Base-by-base conservation (phyloP, 2,797 vertebrate species). In the Echeneis naucrates region DNA sequence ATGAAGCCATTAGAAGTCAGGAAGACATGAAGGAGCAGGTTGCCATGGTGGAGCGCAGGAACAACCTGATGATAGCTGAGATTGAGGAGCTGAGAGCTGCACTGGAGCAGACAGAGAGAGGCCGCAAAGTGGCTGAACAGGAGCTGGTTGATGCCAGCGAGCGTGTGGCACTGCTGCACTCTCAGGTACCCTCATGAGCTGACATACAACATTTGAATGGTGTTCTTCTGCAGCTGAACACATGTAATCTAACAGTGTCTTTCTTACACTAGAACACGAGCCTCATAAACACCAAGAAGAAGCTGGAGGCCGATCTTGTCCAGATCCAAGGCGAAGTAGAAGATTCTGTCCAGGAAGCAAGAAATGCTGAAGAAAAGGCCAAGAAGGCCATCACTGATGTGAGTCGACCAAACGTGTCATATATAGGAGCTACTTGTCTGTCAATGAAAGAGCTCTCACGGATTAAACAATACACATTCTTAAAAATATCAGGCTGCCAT, bases 321-420 rank as follows among this genome's bases (percentile, higher is more conserved):
- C 95, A 96, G 56, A 80, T 95, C 74, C 96, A 97, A 82, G 93
- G 85, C 11, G 96, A 97, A 84, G 90, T 96, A 6, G 96, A 97
- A 37, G 95, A 96, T 72, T 81, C 92, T 12, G 26, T 95, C 48
- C 96, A 97, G 81, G 96, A 97, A 79, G 93, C 95, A 69, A 94
- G 94, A 71, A 96, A 97, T 30, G 96, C 96, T 32, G 96, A 96
- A 74, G 96, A 97, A 57, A 97, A 96, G 69, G 96, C 96, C 77
- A 97, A 96, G 89, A 97, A 97, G 75, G 96, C 96, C 1, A 95
- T 98, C 80, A 97, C 95, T 44, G 95, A 97, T 64, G 96, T 98
- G 78, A 95, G 87, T n/a, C n/a, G n/a, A n/a, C n/a, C n/a, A n/a
- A n/a, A n/a, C n/a, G n/a, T n/a, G n/a, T n/a, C n/a, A n/a, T n/a